Conservation (phyloP, 2,797 vertebrate species). For the Cyprinella venusta region DNA sequence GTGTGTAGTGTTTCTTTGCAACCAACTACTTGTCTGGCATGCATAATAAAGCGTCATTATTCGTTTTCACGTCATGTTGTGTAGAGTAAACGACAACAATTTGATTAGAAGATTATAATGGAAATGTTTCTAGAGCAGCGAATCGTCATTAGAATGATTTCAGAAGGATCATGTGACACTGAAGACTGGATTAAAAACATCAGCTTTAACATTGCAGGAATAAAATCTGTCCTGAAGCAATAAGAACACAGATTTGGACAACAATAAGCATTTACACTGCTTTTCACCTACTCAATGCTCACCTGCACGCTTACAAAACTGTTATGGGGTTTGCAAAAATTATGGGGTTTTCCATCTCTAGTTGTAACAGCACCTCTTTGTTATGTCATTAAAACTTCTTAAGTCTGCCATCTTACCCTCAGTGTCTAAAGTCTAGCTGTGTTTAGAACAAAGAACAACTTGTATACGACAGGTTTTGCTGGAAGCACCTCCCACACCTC, state of each 20-base stretch:
- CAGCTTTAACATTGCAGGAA: too few species aligned
- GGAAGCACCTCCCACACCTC: conserved; percentile 65
- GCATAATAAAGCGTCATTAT: too few species aligned
- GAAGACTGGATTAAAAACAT: too few species aligned
- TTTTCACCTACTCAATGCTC: conserved; percentile 3
- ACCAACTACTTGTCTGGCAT: too few species aligned
- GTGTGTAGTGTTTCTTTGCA: too few species aligned
- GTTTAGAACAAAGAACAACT: conserved; percentile 75
- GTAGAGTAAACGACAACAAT: not conserved
- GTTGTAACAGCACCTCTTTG: conserved; percentile 36
- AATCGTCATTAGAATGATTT: not conserved
- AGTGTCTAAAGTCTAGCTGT: conserved; percentile 68
- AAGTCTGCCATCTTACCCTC: conserved; percentile 60
- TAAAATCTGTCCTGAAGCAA: not conserved
- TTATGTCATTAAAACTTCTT: conserved; percentile 51
- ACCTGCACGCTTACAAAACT: conserved; percentile 10
- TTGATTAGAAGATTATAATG: not conserved
- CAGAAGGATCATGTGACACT: not conserved
- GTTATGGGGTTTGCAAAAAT: conserved; percentile 14
- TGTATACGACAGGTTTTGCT: conserved; percentile 55
- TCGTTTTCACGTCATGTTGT: too few species aligned
- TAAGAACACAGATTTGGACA: not conserved
- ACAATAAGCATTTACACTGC: not conserved
- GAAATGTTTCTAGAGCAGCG: not conserved
- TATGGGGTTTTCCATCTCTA: conserved; percentile 16